Evolutionary conservation across 2,888 invertebrate species (phyloP), one percentile per base, ranked within the genome.

Genomic region (Horisme vitalbata): DNA sequence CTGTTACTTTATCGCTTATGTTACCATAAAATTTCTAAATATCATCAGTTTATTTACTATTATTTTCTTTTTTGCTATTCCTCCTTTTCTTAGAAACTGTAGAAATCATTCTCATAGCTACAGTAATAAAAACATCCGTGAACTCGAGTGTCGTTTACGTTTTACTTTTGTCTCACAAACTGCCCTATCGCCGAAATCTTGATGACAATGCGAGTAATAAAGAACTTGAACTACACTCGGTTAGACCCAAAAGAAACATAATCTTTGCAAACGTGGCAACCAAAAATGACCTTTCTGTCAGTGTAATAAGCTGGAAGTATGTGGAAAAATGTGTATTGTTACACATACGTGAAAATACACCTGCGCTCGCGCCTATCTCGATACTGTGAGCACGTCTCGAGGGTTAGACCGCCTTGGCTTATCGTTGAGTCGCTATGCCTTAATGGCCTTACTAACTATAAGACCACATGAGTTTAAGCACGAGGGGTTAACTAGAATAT

Each of bases 361-460:
- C 79, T 78, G 78, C 65, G 69, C 68, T 65, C 57, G 66, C 61
- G 63, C 65, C 66, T 81, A 83, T 85, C 85, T 70, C 76, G 85
- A 85, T 84, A 74, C 72, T 65, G 79, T 78, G 78, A 83, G 82
- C 85, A 86, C 84, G 86, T 85, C 79, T 74, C 55, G 55, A 52
- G 54, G 56, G 64, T 71, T 71, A 66, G 69, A 74, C 77, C 77
- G 71, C 71, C 65, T 62, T 57, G 71, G 56, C 69, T 79, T 83
- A 81, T 84, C 83, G 72, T 57, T 43, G 61, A 68, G 71, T 67
- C 70, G 61, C 71, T 70, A 71, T 62, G 72, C 74, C 75, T 79
- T 86, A 86, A 85, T 86, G 80, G 82, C 68, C 68, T 61, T 59
- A 68, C 68, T 77, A 75, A 76, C 76, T 71, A 74, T 75, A 68